Conservation (phyloP, 2,888 invertebrate species). For the Andrena dorsata region DNA sequence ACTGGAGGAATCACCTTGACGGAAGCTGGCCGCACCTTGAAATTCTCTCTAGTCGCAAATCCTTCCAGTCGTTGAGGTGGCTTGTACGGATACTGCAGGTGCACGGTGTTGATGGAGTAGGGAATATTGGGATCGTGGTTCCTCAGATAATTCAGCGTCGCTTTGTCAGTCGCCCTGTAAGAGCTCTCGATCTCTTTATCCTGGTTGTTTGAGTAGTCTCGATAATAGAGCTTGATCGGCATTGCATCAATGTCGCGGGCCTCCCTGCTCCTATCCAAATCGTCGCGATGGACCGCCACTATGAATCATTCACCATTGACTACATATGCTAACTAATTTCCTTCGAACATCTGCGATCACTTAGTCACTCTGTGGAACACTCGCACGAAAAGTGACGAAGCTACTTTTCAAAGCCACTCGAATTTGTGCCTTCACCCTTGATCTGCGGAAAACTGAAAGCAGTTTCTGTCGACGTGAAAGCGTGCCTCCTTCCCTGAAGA, state of each 20-base stretch:
- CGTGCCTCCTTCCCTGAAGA: not conserved
- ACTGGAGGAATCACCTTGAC: conserved; percentile 30
- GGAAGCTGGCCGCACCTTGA: conserved; percentile 51
- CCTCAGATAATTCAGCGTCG: conserved; percentile 60
- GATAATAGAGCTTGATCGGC: conserved; percentile 50
- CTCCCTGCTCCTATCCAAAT: not conserved
- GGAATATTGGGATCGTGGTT: conserved; percentile 57
- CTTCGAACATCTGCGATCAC: too few species aligned
- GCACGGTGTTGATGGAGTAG: conserved; percentile 73
- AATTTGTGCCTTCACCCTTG: not conserved
- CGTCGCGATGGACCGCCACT: not conserved
- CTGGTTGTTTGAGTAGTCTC: conserved; percentile 16
- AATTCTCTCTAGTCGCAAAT: conserved; percentile 65
- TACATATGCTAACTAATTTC: not conserved
- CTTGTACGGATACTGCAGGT: conserved; percentile 76
- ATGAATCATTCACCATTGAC: not conserved
- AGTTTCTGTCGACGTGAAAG: not conserved
- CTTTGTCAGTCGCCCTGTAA: conserved; percentile 55
- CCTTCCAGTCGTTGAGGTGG: conserved; percentile 71
- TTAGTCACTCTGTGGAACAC: too few species aligned
- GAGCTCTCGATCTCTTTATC: conserved; percentile 38
- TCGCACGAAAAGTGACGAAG: too few species aligned
- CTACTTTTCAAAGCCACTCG: not conserved
- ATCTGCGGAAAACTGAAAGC: not conserved
- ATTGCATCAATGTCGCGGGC: conserved; percentile 36